Base-by-base conservation (phyloP, 1,140 invertebrate genomes). In the Rhynchophorus ferrugineus region DNA sequence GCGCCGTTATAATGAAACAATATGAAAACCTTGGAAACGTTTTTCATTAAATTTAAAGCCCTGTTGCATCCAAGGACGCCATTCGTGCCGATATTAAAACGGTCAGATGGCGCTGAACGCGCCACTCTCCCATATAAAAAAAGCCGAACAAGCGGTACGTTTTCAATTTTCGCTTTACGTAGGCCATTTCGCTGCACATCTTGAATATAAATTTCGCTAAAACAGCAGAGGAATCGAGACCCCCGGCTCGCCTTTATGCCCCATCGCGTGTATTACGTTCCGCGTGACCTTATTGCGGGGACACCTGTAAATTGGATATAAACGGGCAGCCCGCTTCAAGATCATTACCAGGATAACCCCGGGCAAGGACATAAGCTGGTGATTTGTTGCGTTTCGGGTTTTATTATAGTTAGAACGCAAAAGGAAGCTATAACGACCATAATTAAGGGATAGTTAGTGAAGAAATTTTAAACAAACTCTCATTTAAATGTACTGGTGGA, bases 91-190 rank as follows among this genome's bases (percentile, higher is more conserved):
- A 6, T 29, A 29, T n/a, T n/a, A 29, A 5, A 5, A 6, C 24
- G 24, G 11, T 29, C 24, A 29, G 24, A 29, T 29, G 24, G 24
- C 24, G 24, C 24, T 29, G 24, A 29, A 29, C 24, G 24, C 24
- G 24, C 24, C 24, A 11, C 24, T 6, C 5, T 29, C 5, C 5
- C 24, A 11, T 11, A 29, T 11, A 11, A 29, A 6, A 29, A 29
- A 36, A 37, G 33, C 45, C 45, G 24, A 29, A 29, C 5, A 20
- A 47, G 45, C 45, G 19, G 19, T 21, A 20, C 34, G 45, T 14
- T 47, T 47, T 47, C 45, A 47, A 47, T 47, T 47, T 47, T 47
- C 45, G 34, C 45, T 47, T 47, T 38, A 47, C 37, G 34, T 47
- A 16, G 45, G 8, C 35, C 34, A 16, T 47, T 47, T 47, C 19